Evolutionary conservation across 2,888 invertebrate species (phyloP).

Genomic region (Himalopsyche kuldschensis): DNA sequence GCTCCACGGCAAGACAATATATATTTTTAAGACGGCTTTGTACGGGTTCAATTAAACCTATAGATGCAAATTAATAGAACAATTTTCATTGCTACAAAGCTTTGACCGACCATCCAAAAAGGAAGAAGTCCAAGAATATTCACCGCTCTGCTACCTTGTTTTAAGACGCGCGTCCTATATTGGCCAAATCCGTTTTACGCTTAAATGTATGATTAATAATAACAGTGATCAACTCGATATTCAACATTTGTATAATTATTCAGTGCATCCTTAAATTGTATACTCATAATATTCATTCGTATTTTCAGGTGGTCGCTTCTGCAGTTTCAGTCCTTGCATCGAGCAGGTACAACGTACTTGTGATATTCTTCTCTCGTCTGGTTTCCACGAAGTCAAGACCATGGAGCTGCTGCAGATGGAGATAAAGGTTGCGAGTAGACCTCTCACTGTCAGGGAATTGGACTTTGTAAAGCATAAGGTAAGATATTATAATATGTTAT

Average conservation of each 20-base stretch:
- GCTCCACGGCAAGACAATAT: no score
- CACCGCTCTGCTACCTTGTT: no score
- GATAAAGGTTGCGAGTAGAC: conserved; percentile 69
- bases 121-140: no score
- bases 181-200: no score
- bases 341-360: conserved; percentile 96
- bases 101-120: no score
- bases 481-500: conserved; percentile 38
- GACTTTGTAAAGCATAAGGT: conserved; percentile 71
- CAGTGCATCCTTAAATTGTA: no score
- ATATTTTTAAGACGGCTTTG: no score
- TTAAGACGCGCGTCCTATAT: no score
- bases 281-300: background rate
- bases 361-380: conserved; percentile 66
- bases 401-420: conserved; percentile 85
- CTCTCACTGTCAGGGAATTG: conserved; percentile 67
- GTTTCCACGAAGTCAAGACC: conserved; percentile 84
- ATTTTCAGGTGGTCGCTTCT: conserved; percentile 82
- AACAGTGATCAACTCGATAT: background rate
- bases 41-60: no score
- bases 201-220: background rate
- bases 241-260: no score
- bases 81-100: no score
- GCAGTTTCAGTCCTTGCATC: conserved; percentile 98
- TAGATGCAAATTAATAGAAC: no score